Base-by-base conservation (phyloP, 2,888 invertebrate genomes). In the Morpho deidamia region DNA sequence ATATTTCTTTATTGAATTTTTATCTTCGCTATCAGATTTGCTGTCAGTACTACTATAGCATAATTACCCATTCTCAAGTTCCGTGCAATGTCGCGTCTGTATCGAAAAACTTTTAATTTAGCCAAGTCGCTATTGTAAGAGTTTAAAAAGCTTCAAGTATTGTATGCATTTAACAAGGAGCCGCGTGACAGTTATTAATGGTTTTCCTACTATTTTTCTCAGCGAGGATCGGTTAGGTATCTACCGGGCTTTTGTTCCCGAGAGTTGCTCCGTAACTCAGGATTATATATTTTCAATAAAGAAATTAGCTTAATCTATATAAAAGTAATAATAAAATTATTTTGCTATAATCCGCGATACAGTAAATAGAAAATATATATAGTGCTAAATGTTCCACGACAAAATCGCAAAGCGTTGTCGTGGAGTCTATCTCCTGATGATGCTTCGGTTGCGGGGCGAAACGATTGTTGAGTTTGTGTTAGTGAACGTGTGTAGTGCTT, bases 91-190 rank as follows among this genome's bases (percentile, higher is more conserved):
- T 88, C 84, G 85, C 81, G 77, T 76, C 75, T 73, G 78, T 86
- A 86, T 87, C 85, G 87, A 87, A 89, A 87, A 89, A 89, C 80
- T 89, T 89, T 89, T 89, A 89, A 87, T 88, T 89, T 89, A 88
- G 89, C 89, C 86, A 87, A 85, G 85, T 81, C 76, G 74, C 84
- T 73, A 80, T 88, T 88, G 87, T 88, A 78, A 80, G 83, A 82
- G 83, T 86, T 88, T 87, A 85, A 86, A 89, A 87, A 86, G 84
- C 83, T 81, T 77, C 85, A 79, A 86, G 87, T 88, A 89, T 89
- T 89, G 88, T 88, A 88, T 89, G 88, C 88, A 86, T 87, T 85
- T 88, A 89, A 88, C 88, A 88, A 89, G 88, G 84, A 86, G 78
- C 78, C 74, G 68, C 74, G 79, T 74, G 87, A 88, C 87, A 86